Evolutionary conservation across 2,888 invertebrate genomes (phyloP).

Genomic region (Euplagia quadripunctaria): DNA sequence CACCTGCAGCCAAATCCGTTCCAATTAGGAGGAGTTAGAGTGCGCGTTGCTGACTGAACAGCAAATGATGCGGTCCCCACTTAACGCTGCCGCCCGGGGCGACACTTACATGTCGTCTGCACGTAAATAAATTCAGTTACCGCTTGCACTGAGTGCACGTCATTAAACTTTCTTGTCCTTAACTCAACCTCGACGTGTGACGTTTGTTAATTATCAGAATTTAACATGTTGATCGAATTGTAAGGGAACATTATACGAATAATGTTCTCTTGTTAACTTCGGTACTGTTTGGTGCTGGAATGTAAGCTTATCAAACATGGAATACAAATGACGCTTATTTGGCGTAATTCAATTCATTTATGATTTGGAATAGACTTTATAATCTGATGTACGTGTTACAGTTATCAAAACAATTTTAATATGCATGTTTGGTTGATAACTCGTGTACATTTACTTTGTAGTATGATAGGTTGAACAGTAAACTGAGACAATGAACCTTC

Average conservation of each 20-base stretch:
- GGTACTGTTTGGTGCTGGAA: conserved; percentile 30
- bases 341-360: conserved; percentile 11
- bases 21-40: conserved; percentile 87
- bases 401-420: conserved; percentile 15
- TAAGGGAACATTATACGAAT: conserved; percentile 22
- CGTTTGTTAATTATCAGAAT: conserved; percentile 76
- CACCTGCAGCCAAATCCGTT: conserved; percentile 87
- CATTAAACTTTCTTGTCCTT: conserved; percentile 84
- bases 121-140: conserved; percentile 83
- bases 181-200: conserved; percentile 68
- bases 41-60: conserved; percentile 83
- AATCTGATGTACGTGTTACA: conserved; percentile 23
- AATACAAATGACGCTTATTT: conserved; percentile 19
- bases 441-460: conserved; percentile 22
- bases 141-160: conserved; percentile 78
- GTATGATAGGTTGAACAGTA: conserved; percentile 35
- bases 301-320: conserved; percentile 36
- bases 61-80: conserved; percentile 86
- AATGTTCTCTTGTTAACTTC: conserved; percentile 47
- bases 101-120: conserved; percentile 82
- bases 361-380: conserved; percentile 13
- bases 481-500: conserved; percentile 47
- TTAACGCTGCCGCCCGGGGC: conserved; percentile 75
- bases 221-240: conserved; percentile 59
- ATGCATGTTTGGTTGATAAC: conserved; percentile 13